phyloP scores from a whole-genome alignment of 1,140 invertebrate species.

The Onthophagus taurus region DNA sequence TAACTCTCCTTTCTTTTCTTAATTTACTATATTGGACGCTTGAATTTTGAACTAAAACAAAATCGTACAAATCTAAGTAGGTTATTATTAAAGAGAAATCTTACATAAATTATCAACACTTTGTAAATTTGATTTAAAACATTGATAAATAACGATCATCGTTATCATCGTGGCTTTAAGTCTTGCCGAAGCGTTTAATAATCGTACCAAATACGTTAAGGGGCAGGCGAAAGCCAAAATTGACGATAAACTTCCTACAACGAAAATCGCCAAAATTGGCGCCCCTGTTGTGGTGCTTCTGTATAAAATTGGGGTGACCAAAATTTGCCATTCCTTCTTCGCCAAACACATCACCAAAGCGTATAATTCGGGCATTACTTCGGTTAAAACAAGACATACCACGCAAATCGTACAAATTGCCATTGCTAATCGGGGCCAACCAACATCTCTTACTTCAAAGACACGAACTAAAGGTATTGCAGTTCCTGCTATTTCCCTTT shows the following conservation, averaged over 20 bases:
- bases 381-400: conserved; percentile 49
- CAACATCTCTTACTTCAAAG: conserved; percentile 48
- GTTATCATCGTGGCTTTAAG: conserved; percentile 25
- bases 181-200: conserved; percentile 27
- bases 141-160: neutral
- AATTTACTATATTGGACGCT: conserved; percentile 19
- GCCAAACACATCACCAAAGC: conserved; percentile 47
- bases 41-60: conserved; percentile 14
- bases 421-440: conserved; percentile 50
- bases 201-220: conserved; percentile 35
- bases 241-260: conserved; percentile 53
- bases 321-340: conserved; percentile 53
- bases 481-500: conserved; percentile 35
- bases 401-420: conserved; percentile 50
- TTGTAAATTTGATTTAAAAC: conserved; percentile 5
- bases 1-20: conserved; percentile 11
- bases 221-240: conserved; percentile 59
- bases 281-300: conserved; percentile 54
- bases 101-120: conserved; percentile 3
- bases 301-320: conserved; percentile 52
- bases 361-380: conserved; percentile 51
- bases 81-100: neutral
- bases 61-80: neutral
- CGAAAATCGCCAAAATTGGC: conserved; percentile 55
- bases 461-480: conserved; percentile 51